Evolutionary conservation across 2,888 invertebrate species (phyloP), one percentile per base, ranked within the genome.

Genomic region (Heliconius ethilla): DNA sequence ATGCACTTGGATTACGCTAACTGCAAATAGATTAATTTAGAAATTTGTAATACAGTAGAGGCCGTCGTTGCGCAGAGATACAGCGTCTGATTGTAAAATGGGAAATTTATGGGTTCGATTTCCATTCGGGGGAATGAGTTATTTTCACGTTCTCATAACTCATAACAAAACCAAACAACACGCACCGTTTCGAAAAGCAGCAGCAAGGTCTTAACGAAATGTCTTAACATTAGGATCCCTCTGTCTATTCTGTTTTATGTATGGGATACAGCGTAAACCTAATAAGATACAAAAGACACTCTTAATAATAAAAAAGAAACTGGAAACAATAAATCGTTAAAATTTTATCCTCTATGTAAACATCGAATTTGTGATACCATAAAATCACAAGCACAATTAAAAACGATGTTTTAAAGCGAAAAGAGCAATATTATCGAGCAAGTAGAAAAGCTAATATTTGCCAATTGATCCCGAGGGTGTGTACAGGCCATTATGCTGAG

Each of bases 391-490:
- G 25, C 37, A 59, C 15, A 59, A 37, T 72, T 59, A 72, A 59
- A 40, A 72, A 37, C 18, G 72, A 51, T 45, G 55, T 62, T 76
- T 76, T 29, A 69, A 76, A 75, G 55, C 25, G 7, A 79, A 78
- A 79, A 79, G 75, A 67, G 79, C 79, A 78, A 77, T 75, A 77
- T 73, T 76, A 81, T 75, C 76, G 75, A 80, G 82, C 79, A 83
- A 85, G 86, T 87, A 86, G 85, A 84, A 86, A 85, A 85, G 87
- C 86, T 85, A 89, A 91, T 91, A 89, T 91, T 91, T 89, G 85
- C 86, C 85, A 83, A 86, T 85, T 85, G 87, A 86, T 86, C 87
- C 85, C 83, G 78, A 82, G 84, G 85, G 88, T 89, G 88, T 90
- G 89, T 86, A 82, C 85, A 86, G 84, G 83, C 86, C 85, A 88